phyloP scores from a whole-genome alignment of 2,797 vertebrate species.

The Sebastes matsubarae region DNA sequence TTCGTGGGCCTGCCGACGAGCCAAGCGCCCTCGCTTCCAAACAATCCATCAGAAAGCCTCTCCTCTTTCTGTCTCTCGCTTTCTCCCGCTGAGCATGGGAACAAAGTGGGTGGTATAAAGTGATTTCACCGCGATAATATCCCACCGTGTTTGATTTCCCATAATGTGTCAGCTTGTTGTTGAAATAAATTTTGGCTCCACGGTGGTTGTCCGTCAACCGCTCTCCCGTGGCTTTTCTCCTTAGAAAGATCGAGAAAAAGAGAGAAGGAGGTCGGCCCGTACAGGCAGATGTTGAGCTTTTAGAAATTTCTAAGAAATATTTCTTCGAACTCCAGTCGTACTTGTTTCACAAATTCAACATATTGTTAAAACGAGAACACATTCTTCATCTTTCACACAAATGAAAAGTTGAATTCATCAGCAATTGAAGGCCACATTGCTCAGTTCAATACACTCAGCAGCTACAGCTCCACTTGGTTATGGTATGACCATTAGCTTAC shows the following conservation, averaged over 20 bases:
- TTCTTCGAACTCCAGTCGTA: conserved; percentile 5
- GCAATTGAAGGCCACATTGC: background rate
- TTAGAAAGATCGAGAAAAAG: conserved; percentile 25
- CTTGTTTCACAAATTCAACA: conserved; percentile 7
- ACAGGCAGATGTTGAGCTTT: conserved; percentile 38
- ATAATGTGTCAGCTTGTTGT: conserved; percentile 77
- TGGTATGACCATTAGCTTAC: background rate
- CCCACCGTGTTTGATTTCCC: conserved; percentile 76
- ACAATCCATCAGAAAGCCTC: conserved; percentile 47
- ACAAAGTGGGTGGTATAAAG: conserved; percentile 76
- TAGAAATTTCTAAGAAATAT: conserved; percentile 21
- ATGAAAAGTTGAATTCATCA: background rate
- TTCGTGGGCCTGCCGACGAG: conserved; percentile 39
- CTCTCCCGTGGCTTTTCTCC: conserved; percentile 40
- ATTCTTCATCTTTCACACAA: background rate
- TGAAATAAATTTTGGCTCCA: conserved; percentile 70
- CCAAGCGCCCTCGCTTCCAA: conserved; percentile 36
- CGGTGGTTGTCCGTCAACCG: conserved; percentile 66
- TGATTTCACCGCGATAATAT: conserved; percentile 72
- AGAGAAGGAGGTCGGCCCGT: background rate
- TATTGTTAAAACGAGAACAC: background rate
- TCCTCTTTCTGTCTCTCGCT: conserved; percentile 20
- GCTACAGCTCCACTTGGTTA: background rate
- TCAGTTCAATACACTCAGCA: background rate
- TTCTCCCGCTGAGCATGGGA: conserved; percentile 69